A percentile compares a stretch with the other conserved stretches of the same genome.
phyloP scores from a whole-genome alignment of 2,888 invertebrate species.

The Andrena minutula region DNA sequence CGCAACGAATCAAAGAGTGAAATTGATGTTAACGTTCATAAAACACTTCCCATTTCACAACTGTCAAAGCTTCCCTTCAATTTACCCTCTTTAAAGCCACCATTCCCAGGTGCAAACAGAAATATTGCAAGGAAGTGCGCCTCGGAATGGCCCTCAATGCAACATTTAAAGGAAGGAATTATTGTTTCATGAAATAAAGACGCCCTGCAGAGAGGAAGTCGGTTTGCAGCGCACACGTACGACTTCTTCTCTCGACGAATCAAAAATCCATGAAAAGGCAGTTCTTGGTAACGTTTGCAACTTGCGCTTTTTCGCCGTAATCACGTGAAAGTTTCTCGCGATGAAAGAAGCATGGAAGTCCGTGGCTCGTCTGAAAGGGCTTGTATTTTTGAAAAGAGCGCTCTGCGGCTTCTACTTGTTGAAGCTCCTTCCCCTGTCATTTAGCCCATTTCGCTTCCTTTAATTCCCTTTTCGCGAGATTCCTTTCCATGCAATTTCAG shows the following conservation, averaged over 20 bases:
- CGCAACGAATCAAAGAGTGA: too few species aligned
- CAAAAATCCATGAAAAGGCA: neutral
- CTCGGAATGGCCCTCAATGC: neutral
- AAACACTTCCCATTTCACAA: neutral
- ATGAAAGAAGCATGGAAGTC: neutral
- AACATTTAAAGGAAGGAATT: neutral
- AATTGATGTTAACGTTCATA: neutral
- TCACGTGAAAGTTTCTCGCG: neutral
- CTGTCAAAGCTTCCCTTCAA: neutral
- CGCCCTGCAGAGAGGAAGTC: neutral
- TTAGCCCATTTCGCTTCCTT: neutral
- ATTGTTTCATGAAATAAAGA: conserved; percentile 7
- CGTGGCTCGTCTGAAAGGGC: neutral
- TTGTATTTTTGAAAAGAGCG: conserved; percentile 6
- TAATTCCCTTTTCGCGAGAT: neutral
- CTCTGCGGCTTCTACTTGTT: neutral
- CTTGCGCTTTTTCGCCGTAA: neutral
- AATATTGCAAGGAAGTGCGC: neutral
- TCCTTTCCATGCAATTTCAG: neutral
- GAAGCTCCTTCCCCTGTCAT: neutral
- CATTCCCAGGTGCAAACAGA: neutral
- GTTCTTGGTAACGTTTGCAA: neutral
- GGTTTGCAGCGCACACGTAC: neutral
- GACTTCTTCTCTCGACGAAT: neutral
- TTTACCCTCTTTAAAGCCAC: neutral